Evolutionary conservation across 2,888 invertebrate species (phyloP).

Genomic region (Agrotis exclamationis): DNA sequence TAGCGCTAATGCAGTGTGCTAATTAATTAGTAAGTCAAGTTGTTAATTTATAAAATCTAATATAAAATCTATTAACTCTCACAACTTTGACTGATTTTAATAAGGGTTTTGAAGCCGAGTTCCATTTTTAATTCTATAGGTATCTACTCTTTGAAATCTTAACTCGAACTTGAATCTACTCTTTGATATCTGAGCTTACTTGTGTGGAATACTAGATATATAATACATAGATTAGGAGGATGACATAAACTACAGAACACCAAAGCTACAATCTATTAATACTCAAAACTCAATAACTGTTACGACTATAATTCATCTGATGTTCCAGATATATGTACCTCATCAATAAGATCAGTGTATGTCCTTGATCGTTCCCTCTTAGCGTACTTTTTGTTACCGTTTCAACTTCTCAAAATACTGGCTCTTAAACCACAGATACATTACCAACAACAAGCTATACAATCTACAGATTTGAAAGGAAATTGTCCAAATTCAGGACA

Average conservation of each 20-base stretch:
- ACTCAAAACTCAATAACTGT: neutral
- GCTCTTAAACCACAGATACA: neutral
- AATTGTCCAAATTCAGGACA: neutral
- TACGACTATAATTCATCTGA: neutral
- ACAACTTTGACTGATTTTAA: neutral
- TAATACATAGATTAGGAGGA: too few species aligned
- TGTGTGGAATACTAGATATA: neutral
- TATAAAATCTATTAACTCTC: too few species aligned
- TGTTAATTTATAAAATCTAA: slow-evolving; percentile 29
- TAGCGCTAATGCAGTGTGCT: neutral
- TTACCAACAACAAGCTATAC: too few species aligned
- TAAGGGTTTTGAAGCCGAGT: too few species aligned
- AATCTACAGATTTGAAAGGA: too few species aligned
- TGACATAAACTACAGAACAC: neutral
- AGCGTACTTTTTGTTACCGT: neutral
- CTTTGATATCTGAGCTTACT: neutral
- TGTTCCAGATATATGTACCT: neutral
- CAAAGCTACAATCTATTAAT: neutral
- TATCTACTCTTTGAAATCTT: neutral
- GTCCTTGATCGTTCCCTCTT: neutral
- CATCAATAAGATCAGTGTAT: neutral
- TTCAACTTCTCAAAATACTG: neutral
- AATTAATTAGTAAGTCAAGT: slow-evolving; percentile 30
- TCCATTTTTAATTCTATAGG: neutral
- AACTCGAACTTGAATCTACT: too few species aligned